Base-by-base conservation (phyloP, 64 coral and sea anemone genomes). In the Montipora cactus region DNA sequence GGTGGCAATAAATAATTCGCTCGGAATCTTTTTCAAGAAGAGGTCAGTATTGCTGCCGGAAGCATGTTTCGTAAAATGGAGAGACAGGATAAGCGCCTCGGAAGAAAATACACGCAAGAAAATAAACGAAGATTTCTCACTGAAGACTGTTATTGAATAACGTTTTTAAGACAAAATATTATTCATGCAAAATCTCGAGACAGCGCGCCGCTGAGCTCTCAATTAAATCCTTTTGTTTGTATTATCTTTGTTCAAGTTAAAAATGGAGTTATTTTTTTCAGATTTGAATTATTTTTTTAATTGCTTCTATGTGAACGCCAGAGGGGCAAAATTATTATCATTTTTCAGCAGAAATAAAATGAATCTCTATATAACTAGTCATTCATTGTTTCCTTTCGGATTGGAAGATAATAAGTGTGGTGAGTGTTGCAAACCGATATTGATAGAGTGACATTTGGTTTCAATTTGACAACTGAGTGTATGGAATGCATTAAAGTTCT, bases 181-280 rank as follows among this genome's bases (percentile, higher is more conserved):
- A 86, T 50, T 67, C 18, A 86, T 50, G 19, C 67, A 49, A 8
- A 48, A 5, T 50, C 4, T 49, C 4, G 4, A 20, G 46, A 46
- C 66, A 49, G 46, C 19, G 13, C 44, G 45, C 46, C 67, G 82
- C 44, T 86, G 66, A 71, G 49, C 18, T 86, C 71, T 47, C 59
- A 84, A 84, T 84, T 84, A 68, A 84, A 50, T 86, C 19, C 22
- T 86, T 67, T 86, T 72, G 82, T 86, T 5, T 71, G 46, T 11
- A 57, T 57, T 57, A 11, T 57, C 7, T 57, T 86, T 71, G 5
- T 47, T 71, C 7, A 72, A 20, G n/a, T 49, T 10, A 72, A 13
- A 86, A 51, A 86, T 7, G 66, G 47, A 12, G 9, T 15, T 49
- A 46, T 15, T 86, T 18, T 49, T 72, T 72, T 19, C n/a, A 19